Evolutionary conservation across 2,888 invertebrate species (phyloP).

Genomic region (Tuberolachnus salignus): DNA sequence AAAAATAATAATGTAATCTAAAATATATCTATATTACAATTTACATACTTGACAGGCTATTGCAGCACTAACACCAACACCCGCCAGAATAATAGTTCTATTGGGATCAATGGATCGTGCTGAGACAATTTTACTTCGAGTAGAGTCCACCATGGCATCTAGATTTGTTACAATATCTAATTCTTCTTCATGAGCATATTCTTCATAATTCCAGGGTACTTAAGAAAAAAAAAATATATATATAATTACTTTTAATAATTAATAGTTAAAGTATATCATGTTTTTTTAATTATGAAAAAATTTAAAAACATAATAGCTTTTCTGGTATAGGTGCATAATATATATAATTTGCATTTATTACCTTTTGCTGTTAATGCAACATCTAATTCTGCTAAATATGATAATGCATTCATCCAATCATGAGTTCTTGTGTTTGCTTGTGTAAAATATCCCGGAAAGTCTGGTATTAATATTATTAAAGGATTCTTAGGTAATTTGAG

Average conservation of each 20-base stretch:
- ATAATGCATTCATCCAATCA: slow-evolving; percentile 74
- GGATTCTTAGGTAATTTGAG: slow-evolving; percentile 74
- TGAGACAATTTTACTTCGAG: slow-evolving; percentile 75
- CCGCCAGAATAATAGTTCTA: slow-evolving; percentile 76
- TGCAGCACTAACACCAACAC: slow-evolving; percentile 78
- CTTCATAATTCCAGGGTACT: slow-evolving; percentile 50
- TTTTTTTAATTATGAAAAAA: too few species aligned
- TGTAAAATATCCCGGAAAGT: slow-evolving; percentile 61
- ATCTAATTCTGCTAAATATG: slow-evolving; percentile 73
- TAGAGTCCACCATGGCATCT: slow-evolving; percentile 71
- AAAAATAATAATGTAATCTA: too few species aligned
- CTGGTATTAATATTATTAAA: slow-evolving; percentile 71
- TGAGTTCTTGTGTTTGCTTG: slow-evolving; percentile 65
- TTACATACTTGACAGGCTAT: slow-evolving; percentile 72
- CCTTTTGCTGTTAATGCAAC: slow-evolving; percentile 68
- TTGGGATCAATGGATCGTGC: slow-evolving; percentile 71
- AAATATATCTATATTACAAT: slow-evolving; percentile 4
- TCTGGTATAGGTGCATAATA: neutral
- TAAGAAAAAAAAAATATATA: slow-evolving; percentile 4
- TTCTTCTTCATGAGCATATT: slow-evolving; percentile 40
- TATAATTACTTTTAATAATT: neutral
- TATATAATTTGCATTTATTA: slow-evolving; percentile 58
- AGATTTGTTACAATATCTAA: slow-evolving; percentile 63
- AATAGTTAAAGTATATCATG: too few species aligned
- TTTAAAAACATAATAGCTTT: neutral